Base-by-base conservation (phyloP, 1,140 invertebrate genomes). In the Lineus longissimus region DNA sequence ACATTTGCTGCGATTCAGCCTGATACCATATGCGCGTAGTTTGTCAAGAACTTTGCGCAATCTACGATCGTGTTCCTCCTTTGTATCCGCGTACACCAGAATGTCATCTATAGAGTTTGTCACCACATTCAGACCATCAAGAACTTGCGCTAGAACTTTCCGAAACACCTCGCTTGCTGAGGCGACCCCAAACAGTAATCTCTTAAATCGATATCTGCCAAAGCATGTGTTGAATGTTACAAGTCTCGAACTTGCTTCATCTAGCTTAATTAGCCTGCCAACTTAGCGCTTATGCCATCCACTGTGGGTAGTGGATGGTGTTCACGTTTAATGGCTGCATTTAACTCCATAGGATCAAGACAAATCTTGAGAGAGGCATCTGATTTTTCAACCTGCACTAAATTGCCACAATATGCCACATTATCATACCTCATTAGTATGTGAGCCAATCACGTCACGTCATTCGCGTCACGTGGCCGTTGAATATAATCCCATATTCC, bases 171-270 rank as follows among this genome's bases (percentile, higher is more conserved):
- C 68, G n/a, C 64, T 59, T 11, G 57, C 67, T 4, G 58, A 64
- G 13, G 61, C 58, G 9, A 84, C 70, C 6, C 81, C 80, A 70
- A 84, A 83, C 11, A 79, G 79, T 22, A 82, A 59, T 41, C 81
- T 67, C 33, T 68, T 65, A 64, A 76, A 79, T 47, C 70, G 69
- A 60, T 68, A 82, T 31, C 74, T 58, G 17, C 76, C 82, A 75
- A 80, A 83, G 11, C 81, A 80, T 6, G 72, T 75, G 23, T 79
- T 75, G 70, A 84, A 84, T 33, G n/a, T 63, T 23, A 30, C 41
- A 27, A 70, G 31, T 41, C 59, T 59, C 15, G 60, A 47, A 23
- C 45, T n/a, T 6, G 64, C 59, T 30, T 70, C 56, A 29, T 70
- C 65, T 25, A 62, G 22, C 17, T 47, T 62, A 17, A 63, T 63